phyloP scores from a whole-genome alignment of 2,113 vertebrate species.

The Boleophthalmus pectinirostris region DNA sequence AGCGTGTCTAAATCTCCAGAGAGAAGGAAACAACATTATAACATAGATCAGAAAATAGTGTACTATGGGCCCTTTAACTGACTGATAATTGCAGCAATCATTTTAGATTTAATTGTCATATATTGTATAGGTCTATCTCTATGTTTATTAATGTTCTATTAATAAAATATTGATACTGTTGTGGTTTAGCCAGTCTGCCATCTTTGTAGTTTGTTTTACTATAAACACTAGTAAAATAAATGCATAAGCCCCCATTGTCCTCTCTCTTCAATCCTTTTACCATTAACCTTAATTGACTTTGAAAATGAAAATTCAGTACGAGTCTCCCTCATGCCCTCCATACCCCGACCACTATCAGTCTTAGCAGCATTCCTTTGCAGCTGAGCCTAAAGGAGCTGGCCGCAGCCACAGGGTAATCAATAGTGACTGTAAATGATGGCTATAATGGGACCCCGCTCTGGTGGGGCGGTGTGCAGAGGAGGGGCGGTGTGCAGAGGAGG shows the following conservation, averaged over 20 bases:
- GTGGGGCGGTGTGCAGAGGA: slow-evolving; percentile 12
- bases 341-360: not conserved
- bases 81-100: too few relatives aligned
- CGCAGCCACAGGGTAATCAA: slow-evolving; percentile 55
- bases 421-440: slow-evolving; percentile 65
- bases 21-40: too few relatives aligned
- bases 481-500: slow-evolving; percentile 33
- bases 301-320: slow-evolving; percentile 9
- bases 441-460: slow-evolving; percentile 49
- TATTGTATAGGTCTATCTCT: too few relatives aligned
- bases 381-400: slow-evolving; percentile 22
- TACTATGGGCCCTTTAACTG: too few relatives aligned
- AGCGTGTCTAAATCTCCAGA: too few relatives aligned
- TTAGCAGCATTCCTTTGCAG: slow-evolving; percentile 12
- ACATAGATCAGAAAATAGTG: too few relatives aligned
- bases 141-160: not conserved
- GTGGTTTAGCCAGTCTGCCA: not conserved
- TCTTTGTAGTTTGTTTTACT: not conserved
- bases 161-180: too few relatives aligned
- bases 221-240: not conserved
- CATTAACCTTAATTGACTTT: slow-evolving; percentile 9
- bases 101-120: too few relatives aligned
- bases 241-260: not conserved
- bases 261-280: not conserved
- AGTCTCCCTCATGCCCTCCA: not conserved